These are phyloP conservation scores for Fulica atra DNA, from an alignment of 2,113 vertebrate species.

Conservation along the genomic window DNA sequence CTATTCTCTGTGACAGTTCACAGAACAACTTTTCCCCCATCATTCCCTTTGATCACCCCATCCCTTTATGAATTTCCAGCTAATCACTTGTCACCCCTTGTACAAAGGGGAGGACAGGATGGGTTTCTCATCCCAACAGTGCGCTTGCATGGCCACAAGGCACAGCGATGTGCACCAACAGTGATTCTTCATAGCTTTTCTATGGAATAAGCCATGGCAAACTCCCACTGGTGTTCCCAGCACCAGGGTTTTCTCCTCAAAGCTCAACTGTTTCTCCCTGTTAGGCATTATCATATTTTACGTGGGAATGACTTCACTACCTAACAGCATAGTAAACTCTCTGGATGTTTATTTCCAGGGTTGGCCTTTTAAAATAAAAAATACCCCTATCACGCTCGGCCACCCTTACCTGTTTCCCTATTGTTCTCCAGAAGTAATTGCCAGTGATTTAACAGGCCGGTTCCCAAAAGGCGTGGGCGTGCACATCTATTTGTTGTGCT, in stretches of 20 bases:
- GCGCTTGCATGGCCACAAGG: not conserved
- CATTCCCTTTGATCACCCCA: not conserved
- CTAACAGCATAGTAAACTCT: not conserved
- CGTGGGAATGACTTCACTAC: not conserved
- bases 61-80: not conserved
- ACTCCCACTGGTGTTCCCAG: not conserved
- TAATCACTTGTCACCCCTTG: not conserved
- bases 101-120: not conserved
- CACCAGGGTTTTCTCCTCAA: not conserved
- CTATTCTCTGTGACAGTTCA: not conserved
- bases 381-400: not conserved
- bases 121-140: not conserved
- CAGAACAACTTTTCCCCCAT: not conserved
- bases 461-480: not conserved
- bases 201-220: accelerated
- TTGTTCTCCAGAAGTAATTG: not conserved
- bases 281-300: not conserved
- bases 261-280: not conserved
- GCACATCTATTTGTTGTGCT: not conserved
- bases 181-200: not conserved
- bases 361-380: not conserved
- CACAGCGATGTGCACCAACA: too few species aligned
- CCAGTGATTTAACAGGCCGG: accelerated
- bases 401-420: not conserved
- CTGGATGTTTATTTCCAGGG: not conserved